Percentiles rank a stretch among this genome's conserved stretches.
These are phyloP conservation scores for Vespertilio murinus DNA, from an alignment of 2,797 vertebrate genomes.

Conservation along the genomic window DNA sequence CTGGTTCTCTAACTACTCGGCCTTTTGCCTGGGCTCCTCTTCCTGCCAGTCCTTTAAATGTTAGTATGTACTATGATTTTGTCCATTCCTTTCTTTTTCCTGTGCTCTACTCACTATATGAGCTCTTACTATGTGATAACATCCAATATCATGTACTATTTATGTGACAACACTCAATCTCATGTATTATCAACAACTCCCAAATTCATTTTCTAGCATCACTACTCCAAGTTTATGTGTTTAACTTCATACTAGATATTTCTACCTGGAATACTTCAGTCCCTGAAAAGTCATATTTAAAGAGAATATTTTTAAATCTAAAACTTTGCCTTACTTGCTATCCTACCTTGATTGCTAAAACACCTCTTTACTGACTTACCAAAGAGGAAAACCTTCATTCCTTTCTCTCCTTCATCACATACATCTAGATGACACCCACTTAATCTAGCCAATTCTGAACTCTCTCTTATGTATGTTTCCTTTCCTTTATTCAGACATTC, in stretches of 20 bases:
- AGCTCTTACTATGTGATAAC: not conserved
- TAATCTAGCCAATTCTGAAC: not conserved
- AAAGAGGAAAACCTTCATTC: not conserved
- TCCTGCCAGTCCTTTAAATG: not conserved
- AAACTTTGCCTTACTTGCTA: not conserved
- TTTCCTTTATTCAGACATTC: not conserved
- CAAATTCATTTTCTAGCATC: not conserved
- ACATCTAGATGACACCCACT: not conserved
- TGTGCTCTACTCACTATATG: not conserved
- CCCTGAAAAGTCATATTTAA: not conserved
- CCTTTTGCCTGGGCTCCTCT: not conserved
- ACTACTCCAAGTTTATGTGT: not conserved
- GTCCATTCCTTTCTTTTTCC: not conserved
- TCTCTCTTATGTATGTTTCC: not conserved
- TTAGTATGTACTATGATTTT: not conserved
- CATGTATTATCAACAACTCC: not conserved
- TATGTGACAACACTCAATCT: too few species aligned
- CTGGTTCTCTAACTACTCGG: not conserved
- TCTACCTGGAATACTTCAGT: not conserved
- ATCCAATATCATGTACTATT: not conserved
- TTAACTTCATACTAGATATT: constrained; percentile 17
- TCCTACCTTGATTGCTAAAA: not conserved
- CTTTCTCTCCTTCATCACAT: not conserved
- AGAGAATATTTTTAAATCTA: not conserved
- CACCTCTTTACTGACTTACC: not conserved